phyloP scores from a whole-genome alignment of 2,888 invertebrate species.

The Isotomurus palustris region DNA sequence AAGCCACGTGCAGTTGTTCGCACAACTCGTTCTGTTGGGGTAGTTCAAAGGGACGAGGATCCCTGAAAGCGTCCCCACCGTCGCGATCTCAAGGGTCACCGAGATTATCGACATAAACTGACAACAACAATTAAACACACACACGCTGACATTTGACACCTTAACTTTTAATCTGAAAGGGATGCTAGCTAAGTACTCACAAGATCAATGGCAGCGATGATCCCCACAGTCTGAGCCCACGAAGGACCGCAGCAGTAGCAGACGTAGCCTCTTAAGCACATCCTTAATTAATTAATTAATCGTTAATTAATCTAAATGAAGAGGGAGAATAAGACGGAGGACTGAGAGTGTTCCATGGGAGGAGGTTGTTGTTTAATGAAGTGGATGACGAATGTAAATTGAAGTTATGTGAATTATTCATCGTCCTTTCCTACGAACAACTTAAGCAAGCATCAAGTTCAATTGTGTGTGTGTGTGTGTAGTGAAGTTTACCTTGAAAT shows the following conservation, averaged over 20 bases:
- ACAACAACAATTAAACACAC: background rate
- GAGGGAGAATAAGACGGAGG: too few relatives aligned
- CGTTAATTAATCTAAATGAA: too few relatives aligned
- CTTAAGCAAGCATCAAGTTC: too few relatives aligned
- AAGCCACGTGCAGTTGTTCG: background rate
- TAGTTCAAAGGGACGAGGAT: constrained; percentile 8
- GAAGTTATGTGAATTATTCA: too few relatives aligned
- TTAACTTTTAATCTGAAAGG: background rate
- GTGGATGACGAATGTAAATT: too few relatives aligned
- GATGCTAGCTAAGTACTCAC: constrained; percentile 6
- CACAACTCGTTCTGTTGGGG: constrained; percentile 1
- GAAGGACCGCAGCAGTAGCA: constrained; percentile 21
- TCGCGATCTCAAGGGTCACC: constrained; percentile 20
- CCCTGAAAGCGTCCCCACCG: constrained; percentile 19
- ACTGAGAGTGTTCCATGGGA: too few relatives aligned
- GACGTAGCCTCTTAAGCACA: too few relatives aligned
- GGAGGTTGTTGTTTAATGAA: too few relatives aligned
- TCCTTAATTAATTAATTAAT: too few relatives aligned
- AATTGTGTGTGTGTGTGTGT: too few relatives aligned
- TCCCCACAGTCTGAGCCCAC: constrained; percentile 7
- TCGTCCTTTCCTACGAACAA: background rate
- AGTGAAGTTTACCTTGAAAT: too few relatives aligned
- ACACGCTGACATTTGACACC: background rate
- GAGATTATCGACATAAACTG: constrained; percentile 15
- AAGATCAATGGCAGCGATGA: constrained; percentile 20